Evolutionary conservation across 2,797 vertebrate genomes (phyloP), one percentile per base, ranked within the genome.

Genomic region (Streptopelia turtur): DNA sequence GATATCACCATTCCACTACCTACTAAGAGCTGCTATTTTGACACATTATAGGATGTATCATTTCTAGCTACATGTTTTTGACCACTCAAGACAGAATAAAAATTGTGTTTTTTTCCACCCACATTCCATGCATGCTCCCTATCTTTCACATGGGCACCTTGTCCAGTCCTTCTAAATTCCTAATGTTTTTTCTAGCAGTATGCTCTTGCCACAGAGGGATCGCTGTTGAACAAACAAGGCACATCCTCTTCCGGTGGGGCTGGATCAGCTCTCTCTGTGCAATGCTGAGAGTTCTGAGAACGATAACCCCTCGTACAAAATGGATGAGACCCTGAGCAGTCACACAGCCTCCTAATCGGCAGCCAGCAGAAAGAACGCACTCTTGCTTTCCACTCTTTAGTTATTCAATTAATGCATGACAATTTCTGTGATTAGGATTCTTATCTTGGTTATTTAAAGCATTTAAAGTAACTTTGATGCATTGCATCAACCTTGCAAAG

Each of bases 401-500:
- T 80, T 94, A 70, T 52, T 81, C 24, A 83, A 91, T 82, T 74
- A 94, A 91, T 68, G 37, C 27, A 63, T 18, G 22, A 89, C 66
- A 86, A 85, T 82, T 92, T 68, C 41, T 83, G 78, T 91, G 84
- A 83, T 69, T 89, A 82, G 50, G 39, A 93, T 92, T 94, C 77
- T 95, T 89, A 96, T 78, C 68, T 96, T 83, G 41, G 78, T 88
- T 82, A 91, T 90, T 94, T 90, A 86, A 74, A 77, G 91, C 55
- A 41, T 71, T 90, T 95, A 93, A 91, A 93, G 83, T 76, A 90
- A 91, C 71, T 95, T 89, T 90, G 68, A 92, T 84, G 92, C 43
- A 89, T 24, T 76, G 86, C 69, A 90, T 41, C 86, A 89, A 83
- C 80, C 28, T 80, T 72, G 68, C 83, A 90, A 76, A 93, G 72